Conservation (phyloP, 2,888 invertebrate species). For the Thelaira solivaga region DNA sequence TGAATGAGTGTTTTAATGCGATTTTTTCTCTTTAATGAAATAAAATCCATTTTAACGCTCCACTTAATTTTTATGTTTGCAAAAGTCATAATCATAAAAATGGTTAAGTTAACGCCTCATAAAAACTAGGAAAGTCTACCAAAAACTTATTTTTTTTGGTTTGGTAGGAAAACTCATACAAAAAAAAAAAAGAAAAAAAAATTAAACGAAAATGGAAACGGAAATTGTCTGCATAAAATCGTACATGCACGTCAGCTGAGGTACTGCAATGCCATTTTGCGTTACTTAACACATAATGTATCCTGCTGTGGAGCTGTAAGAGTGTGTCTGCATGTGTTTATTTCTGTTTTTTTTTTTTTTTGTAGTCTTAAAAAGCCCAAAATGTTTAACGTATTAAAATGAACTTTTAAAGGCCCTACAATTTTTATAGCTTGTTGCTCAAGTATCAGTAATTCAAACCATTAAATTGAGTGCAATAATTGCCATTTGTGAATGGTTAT, state of each 20-base stretch:
- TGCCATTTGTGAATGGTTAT: no score
- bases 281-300: slow-evolving; percentile 42
- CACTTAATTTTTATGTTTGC: slow-evolving; percentile 47
- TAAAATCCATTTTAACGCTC: slow-evolving; percentile 44
- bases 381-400: no score
- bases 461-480: no score
- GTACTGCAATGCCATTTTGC: slow-evolving; percentile 43
- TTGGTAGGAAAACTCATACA: slow-evolving; percentile 21
- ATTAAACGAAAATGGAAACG: background rate
- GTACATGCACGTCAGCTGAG: slow-evolving; percentile 37
- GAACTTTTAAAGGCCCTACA: no score
- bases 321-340: background rate
- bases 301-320: background rate
- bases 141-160: no score
- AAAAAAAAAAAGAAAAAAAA: background rate
- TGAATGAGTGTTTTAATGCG: background rate
- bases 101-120: slow-evolving; percentile 54
- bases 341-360: background rate
- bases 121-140: slow-evolving; percentile 31
- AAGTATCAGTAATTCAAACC: no score
- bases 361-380: background rate
- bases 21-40: slow-evolving; percentile 37
- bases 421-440: no score
- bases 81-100: slow-evolving; percentile 54
- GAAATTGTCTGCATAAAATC: slow-evolving; percentile 29